Evolutionary conservation across 2,888 invertebrate species (phyloP), one percentile per base, ranked within the genome.

Genomic region (Mesoligia furuncula): DNA sequence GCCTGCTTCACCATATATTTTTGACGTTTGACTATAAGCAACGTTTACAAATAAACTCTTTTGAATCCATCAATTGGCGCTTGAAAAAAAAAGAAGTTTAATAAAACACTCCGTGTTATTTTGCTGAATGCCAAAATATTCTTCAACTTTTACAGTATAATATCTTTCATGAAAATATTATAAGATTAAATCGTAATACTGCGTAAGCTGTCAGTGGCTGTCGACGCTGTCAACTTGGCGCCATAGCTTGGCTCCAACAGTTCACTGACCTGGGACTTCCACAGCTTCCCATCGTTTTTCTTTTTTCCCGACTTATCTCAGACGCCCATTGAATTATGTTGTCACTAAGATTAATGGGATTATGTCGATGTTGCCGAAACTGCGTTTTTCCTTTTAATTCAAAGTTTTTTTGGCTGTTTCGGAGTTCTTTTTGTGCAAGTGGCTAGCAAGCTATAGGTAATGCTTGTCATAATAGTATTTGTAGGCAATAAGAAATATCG

Each of bases 281-380:
- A 31, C 75, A 81, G 80, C 81, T 84, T 88, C 75, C 83, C 75
- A 82, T 74, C 84, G 82, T 84, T 85, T 88, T 86, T 83, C 81
- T 78, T 80, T 67, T 65, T 62, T 66, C 75, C 77, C 85, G 80
- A 54, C 85, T 85, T 90, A 90, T 90, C 86, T 88, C 74, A 79
- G 85, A 81, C 86, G 88, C 89, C 88, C 92, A 90, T 91, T 92
- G 92, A 93, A 93, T 93, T 92, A 93, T 92, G 92, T 91, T 92
- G 93, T 92, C 93, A 90, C 87, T 84, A 90, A 93, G 93, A 94
- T 94, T 93, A 94, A 94, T 93, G 93, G 90, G 90, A 91, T 93
- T 92, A 92, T 87, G 90, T 88, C 90, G 85, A 90, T 89, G 88
- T 88, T 86, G 88, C 81, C 77, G 84, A 80, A 86, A 75, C 72